Base-by-base conservation (phyloP, 2,797 vertebrate species). In the Acanthurus leucopareius region DNA sequence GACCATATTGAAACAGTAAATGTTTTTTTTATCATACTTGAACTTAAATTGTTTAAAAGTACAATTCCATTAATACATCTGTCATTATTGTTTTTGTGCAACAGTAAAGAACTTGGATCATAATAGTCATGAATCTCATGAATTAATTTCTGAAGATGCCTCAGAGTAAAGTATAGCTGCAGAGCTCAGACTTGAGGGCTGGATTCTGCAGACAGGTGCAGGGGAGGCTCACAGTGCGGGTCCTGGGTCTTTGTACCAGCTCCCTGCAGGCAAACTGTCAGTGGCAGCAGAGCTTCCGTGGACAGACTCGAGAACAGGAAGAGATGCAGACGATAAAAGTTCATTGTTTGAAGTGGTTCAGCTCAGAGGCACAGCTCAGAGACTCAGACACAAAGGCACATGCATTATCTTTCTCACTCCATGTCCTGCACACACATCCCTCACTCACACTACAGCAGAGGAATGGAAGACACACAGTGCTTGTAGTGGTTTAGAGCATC, bases 301-400 rank as follows among this genome's bases (percentile, higher is more conserved):
- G 68, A 75, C 73, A 75, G 85, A 85, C 77, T 83, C 79, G 51
- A 82, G 79, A 88, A 90, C 74, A 83, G 88, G 89, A 91, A 91
- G 82, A 86, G 89, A 93, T 91, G 83, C 16, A 88, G 91, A 90
- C 57, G 76, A 92, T 91, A 32, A 91, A 88, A 87, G 85, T 79
- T 44, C 22, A 49, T 77, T 57, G 73, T 93, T 92, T 93, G 88
- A 93, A 91, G 90, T 89, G 84, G 87, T 88, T 88, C 73, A 79
- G 86, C 82, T 90, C 80, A 85, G 86, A 88, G 81, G 61, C 83
- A 74, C 58, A 81, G 80, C 19, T 59, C 68, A 86, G 78, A 90
- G 76, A 82, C 86, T 77, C 81, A 86, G 77, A 91, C 80, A 85
- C 52, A 70, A 74, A 85, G 77, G 73, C 76, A 77, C 69, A 84